These are phyloP conservation scores for Calosoma granatense DNA, from an alignment of 1,140 invertebrate genomes.

Conservation along the genomic window DNA sequence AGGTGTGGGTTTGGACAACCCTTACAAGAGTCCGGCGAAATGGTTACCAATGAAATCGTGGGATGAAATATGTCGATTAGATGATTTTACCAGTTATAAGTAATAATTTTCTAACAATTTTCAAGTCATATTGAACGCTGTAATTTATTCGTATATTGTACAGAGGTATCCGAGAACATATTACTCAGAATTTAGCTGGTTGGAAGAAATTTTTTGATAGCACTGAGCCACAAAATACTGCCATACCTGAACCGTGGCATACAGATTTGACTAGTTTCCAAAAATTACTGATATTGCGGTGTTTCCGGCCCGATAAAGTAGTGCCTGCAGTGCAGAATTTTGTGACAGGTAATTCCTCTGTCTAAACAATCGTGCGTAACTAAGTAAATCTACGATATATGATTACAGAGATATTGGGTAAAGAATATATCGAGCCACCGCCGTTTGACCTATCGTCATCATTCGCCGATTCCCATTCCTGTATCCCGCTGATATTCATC, in stretches of 20 bases:
- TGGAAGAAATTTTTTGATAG: conserved; percentile 74
- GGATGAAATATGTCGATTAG: conserved; percentile 70
- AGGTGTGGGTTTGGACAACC: conserved; percentile 71
- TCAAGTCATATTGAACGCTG: background rate
- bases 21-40: conserved; percentile 53
- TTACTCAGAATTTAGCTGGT: conserved; percentile 40
- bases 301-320: conserved; percentile 81
- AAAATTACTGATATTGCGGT: conserved; percentile 67
- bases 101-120: too few relatives aligned
- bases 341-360: conserved; percentile 48
- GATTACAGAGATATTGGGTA: conserved; percentile 54
- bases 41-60: conserved; percentile 72
- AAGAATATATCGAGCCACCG: conserved; percentile 74
- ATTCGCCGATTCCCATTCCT: conserved; percentile 74
- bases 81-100: conserved; percentile 47
- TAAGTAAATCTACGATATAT: background rate
- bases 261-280: conserved; percentile 57
- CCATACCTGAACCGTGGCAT: conserved; percentile 59
- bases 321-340: conserved; percentile 70
- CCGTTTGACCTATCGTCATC: conserved; percentile 78
- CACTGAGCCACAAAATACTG: conserved; percentile 52
- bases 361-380: background rate
- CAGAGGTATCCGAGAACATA: conserved; percentile 50
- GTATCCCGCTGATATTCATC: conserved; percentile 81
- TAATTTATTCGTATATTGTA: conserved; percentile 29